Conservation (phyloP, 2,888 invertebrate species). For the Drosophila mimetica region DNA sequence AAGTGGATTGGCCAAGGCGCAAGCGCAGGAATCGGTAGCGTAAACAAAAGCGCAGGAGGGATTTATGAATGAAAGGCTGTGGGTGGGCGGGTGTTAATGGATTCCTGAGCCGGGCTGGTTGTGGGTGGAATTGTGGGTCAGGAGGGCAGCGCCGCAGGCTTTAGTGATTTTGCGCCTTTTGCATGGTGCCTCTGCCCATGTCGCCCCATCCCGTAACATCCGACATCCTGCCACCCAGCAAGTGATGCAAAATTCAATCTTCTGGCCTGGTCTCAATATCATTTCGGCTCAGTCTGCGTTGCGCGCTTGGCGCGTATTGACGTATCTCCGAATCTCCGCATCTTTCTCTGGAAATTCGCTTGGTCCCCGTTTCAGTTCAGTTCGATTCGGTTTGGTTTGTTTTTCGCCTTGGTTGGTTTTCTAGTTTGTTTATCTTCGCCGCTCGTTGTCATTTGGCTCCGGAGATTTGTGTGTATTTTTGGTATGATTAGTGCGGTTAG, state of each 20-base stretch:
- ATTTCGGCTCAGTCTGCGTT: constrained; percentile 80
- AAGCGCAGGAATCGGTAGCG: constrained; percentile 60
- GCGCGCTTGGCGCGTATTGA: constrained; percentile 82
- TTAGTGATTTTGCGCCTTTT: constrained; percentile 75
- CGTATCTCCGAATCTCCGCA: constrained; percentile 47
- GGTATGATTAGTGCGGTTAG: constrained; percentile 9
- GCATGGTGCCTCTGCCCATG: constrained; percentile 38
- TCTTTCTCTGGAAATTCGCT: constrained; percentile 33
- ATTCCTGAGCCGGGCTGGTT: constrained; percentile 44
- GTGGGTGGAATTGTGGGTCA: constrained; percentile 21
- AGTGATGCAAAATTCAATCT: constrained; percentile 72
- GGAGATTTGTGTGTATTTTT: constrained; percentile 22
- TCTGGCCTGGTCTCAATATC: constrained; percentile 62
- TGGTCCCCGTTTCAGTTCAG: constrained; percentile 36
- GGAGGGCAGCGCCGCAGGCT: constrained; percentile 48
- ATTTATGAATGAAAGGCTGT: constrained; percentile 69
- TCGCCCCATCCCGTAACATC: too few relatives aligned
- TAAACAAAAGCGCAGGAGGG: constrained; percentile 56
- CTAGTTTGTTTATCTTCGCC: constrained; percentile 27
- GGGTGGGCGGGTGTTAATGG: constrained; percentile 63
- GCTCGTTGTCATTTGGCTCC: constrained; percentile 7
- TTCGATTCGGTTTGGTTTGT: constrained; percentile 39
- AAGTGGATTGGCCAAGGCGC: constrained; percentile 48
- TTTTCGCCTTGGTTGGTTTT: constrained; percentile 30
- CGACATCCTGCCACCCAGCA: constrained; percentile 4